A percentile compares a stretch with the other conserved stretches of the same genome.
Conservation (phyloP, 2,888 invertebrate genomes). For the Andrena minutula region DNA sequence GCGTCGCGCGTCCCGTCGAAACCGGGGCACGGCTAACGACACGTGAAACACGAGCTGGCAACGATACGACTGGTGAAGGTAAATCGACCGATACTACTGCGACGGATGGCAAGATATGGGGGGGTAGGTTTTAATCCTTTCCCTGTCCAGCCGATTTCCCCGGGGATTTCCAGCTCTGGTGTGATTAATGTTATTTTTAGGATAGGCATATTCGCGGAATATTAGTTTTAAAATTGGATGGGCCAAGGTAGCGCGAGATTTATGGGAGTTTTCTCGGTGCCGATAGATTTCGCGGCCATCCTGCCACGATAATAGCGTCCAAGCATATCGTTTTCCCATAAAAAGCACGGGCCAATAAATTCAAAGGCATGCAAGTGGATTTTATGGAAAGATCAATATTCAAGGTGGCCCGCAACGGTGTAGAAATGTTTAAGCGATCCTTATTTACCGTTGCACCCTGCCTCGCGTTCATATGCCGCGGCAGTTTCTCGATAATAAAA, state of each 20-base stretch:
- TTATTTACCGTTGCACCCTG: neutral
- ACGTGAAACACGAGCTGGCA: slow-evolving; percentile 36
- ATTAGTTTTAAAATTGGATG: too few relatives aligned
- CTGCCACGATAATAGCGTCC: neutral
- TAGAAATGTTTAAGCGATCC: slow-evolving; percentile 34
- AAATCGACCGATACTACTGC: slow-evolving; percentile 42
- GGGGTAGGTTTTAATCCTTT: slow-evolving; percentile 21
- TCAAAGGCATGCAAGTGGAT: slow-evolving; percentile 3
- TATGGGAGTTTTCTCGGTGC: slow-evolving; percentile 5
- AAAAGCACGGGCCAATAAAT: slow-evolving; percentile 24
- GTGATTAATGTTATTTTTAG: neutral
- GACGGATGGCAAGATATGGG: neutral
- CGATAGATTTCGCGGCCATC: neutral
- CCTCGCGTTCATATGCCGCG: neutral
- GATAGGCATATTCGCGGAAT: neutral
- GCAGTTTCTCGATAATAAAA: slow-evolving; percentile 13
- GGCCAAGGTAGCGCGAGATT: neutral
- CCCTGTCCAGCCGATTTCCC: neutral
- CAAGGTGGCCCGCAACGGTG: neutral
- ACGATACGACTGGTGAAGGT: slow-evolving; percentile 33
- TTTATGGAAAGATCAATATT: slow-evolving; percentile 38
- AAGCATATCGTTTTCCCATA: neutral
- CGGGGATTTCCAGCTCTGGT: neutral
- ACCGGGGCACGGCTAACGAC: slow-evolving; percentile 52
- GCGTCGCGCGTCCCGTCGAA: slow-evolving; percentile 28